phyloP scores from a whole-genome alignment of 1,140 invertebrate genomes.

The Euwallacea similis region DNA sequence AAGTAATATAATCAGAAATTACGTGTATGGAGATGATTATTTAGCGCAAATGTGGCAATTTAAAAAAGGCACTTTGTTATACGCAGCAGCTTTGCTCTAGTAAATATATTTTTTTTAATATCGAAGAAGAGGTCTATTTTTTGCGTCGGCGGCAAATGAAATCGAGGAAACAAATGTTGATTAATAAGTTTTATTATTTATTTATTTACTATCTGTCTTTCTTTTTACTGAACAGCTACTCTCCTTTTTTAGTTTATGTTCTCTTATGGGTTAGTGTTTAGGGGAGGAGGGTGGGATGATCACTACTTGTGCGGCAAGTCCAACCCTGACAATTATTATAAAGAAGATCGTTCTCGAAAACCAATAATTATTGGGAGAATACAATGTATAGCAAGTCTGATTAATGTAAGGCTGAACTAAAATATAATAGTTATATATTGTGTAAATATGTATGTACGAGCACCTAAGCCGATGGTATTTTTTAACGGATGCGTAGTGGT shows the following conservation, averaged over 20 bases:
- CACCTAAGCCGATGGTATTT: constrained; percentile 48
- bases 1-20: constrained; percentile 4
- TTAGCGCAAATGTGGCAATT: constrained; percentile 36
- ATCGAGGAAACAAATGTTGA: constrained; percentile 36
- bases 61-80: constrained; percentile 50
- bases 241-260: constrained; percentile 18
- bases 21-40: constrained; percentile 5
- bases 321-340: background rate
- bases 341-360: background rate
- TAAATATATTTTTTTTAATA: background rate
- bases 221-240: constrained; percentile 26
- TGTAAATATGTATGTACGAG: constrained; percentile 39
- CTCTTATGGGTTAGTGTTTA: constrained; percentile 3
- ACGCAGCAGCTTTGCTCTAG: constrained; percentile 47
- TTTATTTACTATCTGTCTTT: constrained; percentile 34
- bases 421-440: constrained; percentile 33
- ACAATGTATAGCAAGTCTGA: constrained; percentile 51
- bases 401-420: constrained; percentile 51
- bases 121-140: constrained; percentile 10
- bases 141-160: constrained; percentile 25
- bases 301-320: background rate
- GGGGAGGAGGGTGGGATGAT: background rate
- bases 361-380: background rate
- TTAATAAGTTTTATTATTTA: constrained; percentile 40
- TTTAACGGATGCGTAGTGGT: constrained; percentile 41